phyloP scores from a whole-genome alignment of 2,888 invertebrate genomes.

The Lepidocyrtoides sp. region DNA sequence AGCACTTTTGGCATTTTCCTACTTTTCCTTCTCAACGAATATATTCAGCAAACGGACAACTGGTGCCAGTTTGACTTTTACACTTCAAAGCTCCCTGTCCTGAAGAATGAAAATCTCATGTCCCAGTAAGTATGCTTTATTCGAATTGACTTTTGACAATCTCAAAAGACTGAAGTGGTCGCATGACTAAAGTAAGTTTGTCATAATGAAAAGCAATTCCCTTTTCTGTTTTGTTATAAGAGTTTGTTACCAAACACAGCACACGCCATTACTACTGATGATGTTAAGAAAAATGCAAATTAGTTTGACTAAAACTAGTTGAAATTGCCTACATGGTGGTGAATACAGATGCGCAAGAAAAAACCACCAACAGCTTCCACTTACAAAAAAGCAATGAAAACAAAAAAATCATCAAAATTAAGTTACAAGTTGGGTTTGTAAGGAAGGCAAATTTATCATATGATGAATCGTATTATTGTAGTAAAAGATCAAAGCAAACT shows the following conservation, averaged over 20 bases:
- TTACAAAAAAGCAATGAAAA: not conserved
- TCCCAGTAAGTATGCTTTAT: not conserved
- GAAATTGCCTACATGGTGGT: slow-evolving; percentile 6
- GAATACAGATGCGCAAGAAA: not conserved
- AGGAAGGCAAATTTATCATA: not conserved
- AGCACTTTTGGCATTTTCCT: not conserved
- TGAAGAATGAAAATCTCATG: not conserved
- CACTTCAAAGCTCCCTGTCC: not conserved
- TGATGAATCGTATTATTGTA: not conserved
- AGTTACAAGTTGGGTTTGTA: not conserved
- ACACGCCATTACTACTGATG: slow-evolving; percentile 22
- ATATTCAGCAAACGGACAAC: slow-evolving; percentile 1
- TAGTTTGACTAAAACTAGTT: slow-evolving; percentile 48
- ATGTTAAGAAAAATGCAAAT: slow-evolving; percentile 48
- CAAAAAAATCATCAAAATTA: not conserved
- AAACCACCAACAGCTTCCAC: not conserved
- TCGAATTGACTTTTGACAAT: not conserved
- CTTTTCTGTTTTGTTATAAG: not conserved
- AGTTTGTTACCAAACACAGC: slow-evolving; percentile 51
- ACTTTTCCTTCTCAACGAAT: not conserved
- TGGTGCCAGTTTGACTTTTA: slow-evolving; percentile 1
- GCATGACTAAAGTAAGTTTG: slow-evolving; percentile 63
- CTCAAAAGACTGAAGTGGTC: not conserved
- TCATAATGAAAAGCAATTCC: slow-evolving; percentile 19
- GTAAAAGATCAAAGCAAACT: not conserved